Percentiles rank a stretch among this genome's conserved stretches.
Evolutionary conservation across 1,140 invertebrate species (phyloP).

Genomic region (Zaprionus ghesquierei): DNA sequence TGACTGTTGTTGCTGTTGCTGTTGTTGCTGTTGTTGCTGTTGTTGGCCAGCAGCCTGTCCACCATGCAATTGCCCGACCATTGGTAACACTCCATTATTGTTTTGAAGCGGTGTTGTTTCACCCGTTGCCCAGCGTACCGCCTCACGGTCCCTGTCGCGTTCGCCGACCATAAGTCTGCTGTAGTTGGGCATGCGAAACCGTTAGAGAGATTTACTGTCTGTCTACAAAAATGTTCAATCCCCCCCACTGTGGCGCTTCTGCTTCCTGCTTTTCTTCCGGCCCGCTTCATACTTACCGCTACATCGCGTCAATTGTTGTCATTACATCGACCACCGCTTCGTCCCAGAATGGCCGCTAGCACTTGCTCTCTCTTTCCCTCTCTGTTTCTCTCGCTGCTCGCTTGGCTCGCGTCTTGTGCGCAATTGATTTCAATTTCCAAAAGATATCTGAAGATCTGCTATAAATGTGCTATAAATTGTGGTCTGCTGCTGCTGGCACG

Average conservation of each 20-base stretch:
- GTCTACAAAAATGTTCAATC: no score
- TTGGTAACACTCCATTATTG: constrained; percentile 83
- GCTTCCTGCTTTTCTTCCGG: not conserved
- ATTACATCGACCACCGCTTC: constrained; percentile 66
- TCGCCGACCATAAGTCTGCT: constrained; percentile 84
- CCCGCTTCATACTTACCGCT: constrained; percentile 64
- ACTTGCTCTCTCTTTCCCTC: not conserved
- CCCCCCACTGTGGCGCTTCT: not conserved
- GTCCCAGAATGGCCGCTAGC: not conserved
- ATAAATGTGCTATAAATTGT: constrained; percentile 56
- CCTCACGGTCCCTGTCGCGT: constrained; percentile 86
- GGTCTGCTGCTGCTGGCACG: constrained; percentile 39
- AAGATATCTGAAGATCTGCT: constrained; percentile 39
- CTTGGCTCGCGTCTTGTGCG: constrained; percentile 10
- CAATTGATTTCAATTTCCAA: constrained; percentile 65
- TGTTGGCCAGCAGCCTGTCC: constrained; percentile 83
- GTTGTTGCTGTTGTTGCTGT: constrained; percentile 70
- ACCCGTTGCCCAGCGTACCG: constrained; percentile 86
- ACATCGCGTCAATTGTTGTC: constrained; percentile 82
- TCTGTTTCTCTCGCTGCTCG: constrained; percentile 13
- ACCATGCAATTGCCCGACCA: constrained; percentile 82
- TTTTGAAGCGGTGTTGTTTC: constrained; percentile 85
- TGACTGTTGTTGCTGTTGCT: constrained; percentile 37
- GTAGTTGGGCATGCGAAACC: constrained; percentile 16
- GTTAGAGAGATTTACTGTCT: not conserved